Evolutionary conservation across 2,797 vertebrate genomes (phyloP).

Genomic region (Heliangelus exortis): DNA sequence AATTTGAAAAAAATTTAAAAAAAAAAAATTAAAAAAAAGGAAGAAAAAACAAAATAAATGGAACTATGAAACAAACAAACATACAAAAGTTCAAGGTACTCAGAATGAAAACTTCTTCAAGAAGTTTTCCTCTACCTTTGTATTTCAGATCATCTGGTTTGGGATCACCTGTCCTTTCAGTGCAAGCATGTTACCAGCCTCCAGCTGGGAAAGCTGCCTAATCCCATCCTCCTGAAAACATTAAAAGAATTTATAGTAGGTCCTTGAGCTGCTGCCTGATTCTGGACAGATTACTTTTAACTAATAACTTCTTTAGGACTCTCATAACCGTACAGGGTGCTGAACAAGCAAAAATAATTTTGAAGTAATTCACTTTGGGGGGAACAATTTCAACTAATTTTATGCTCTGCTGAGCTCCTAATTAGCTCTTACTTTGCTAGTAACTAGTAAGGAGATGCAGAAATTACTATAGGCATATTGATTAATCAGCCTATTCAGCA

Average conservation of each 20-base stretch:
- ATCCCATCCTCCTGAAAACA: not conserved
- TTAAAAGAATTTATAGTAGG: not conserved
- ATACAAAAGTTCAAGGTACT: not conserved
- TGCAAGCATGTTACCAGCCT: not conserved
- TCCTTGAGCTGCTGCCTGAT: not conserved
- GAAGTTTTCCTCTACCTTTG: not conserved
- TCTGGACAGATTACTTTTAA: not conserved
- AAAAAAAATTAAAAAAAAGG: too few relatives aligned
- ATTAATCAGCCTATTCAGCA: not conserved
- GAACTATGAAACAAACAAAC: not conserved
- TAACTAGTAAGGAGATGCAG: not conserved
- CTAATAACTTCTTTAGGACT: not conserved
- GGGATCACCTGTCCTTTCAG: not conserved
- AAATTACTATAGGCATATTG: not conserved
- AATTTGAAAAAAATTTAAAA: too few relatives aligned
- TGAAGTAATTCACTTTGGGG: not conserved
- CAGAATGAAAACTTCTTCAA: not conserved
- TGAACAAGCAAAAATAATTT: not conserved
- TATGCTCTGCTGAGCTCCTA: not conserved
- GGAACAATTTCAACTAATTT: not conserved
- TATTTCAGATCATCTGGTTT: not conserved
- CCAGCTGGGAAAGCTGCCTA: not conserved
- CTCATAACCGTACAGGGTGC: not conserved
- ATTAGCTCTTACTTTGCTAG: not conserved
- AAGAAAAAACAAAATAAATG: not conserved